Evolutionary conservation across 2,888 invertebrate species (phyloP).

Genomic region (Drosophila nr. perissopoda): DNA sequence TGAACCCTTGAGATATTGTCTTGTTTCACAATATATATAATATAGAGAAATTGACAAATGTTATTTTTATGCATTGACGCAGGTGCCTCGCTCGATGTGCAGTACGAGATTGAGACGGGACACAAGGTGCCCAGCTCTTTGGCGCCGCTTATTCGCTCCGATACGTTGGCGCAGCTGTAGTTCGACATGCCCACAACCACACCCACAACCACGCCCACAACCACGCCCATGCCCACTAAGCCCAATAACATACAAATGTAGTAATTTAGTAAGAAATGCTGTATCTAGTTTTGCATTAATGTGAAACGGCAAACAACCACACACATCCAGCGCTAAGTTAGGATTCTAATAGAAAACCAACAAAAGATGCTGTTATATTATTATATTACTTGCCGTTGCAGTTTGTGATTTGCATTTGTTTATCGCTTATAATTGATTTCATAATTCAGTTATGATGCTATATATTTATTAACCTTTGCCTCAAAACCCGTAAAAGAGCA

Average conservation of each 20-base stretch:
- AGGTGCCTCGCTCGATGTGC: conserved; percentile 91
- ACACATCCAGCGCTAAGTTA: conserved; percentile 44
- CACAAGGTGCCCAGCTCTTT: conserved; percentile 91
- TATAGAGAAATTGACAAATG: not conserved
- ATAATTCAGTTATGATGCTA: conserved; percentile 24
- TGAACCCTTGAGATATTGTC: conserved; percentile 9
- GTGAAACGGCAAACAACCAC: conserved; percentile 22
- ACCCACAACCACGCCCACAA: not conserved
- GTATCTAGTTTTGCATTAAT: conserved; percentile 77
- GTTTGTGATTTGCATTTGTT: conserved; percentile 41
- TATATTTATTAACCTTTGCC: conserved; percentile 8
- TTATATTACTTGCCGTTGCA: conserved; percentile 32
- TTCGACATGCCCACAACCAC: conserved; percentile 33
- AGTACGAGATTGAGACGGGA: conserved; percentile 92
- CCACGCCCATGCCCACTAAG: conserved; percentile 10
- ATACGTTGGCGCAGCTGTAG: conserved; percentile 91
- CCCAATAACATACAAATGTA: conserved; percentile 37
- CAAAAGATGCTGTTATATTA: conserved; percentile 33
- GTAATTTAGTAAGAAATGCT: conserved; percentile 68
- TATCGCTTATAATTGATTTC: conserved; percentile 21
- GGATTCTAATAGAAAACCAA: conserved; percentile 10
- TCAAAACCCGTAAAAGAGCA: not conserved
- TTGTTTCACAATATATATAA: not conserved
- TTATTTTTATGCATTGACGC: conserved; percentile 22
- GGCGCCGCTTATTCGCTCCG: conserved; percentile 92